Evolutionary conservation across 2,888 invertebrate species (phyloP).

Genomic region (Entomobrya multifasciata): DNA sequence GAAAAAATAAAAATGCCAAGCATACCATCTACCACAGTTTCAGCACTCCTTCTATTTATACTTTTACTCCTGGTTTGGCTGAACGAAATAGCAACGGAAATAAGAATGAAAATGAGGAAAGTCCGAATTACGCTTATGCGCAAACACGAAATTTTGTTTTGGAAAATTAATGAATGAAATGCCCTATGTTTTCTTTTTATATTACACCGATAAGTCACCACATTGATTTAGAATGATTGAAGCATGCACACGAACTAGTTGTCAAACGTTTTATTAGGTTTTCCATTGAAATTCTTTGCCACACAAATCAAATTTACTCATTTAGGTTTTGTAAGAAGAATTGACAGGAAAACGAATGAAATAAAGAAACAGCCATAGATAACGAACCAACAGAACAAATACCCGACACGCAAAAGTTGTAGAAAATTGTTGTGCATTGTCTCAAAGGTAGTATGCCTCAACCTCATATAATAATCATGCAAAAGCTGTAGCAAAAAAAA

Average conservation of each 20-base stretch:
- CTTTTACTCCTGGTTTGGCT: too few species aligned
- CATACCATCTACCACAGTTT: too few species aligned
- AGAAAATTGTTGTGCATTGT: background rate
- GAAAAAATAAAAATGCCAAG: too few species aligned
- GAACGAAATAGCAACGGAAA: too few species aligned
- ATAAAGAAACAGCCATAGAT: conserved; percentile 51
- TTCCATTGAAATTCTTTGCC: conserved; percentile 17
- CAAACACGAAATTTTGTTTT: too few species aligned
- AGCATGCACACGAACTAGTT: conserved; percentile 7
- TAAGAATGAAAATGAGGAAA: too few species aligned
- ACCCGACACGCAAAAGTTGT: background rate
- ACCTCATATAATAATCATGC: background rate
- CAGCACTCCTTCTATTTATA: too few species aligned
- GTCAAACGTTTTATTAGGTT: background rate
- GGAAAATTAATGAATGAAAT: too few species aligned
- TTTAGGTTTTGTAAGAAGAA: conserved; percentile 64
- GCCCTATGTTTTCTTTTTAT: too few species aligned
- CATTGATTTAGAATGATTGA: conserved; percentile 52
- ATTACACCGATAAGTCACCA: conserved; percentile 54
- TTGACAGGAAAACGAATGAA: conserved; percentile 54
- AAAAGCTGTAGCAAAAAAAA: background rate
- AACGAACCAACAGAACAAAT: background rate
- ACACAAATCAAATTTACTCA: conserved; percentile 57
- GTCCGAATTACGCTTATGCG: too few species aligned
- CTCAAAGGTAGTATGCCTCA: conserved; percentile 12